Percentiles rank a stretch among this genome's conserved stretches.
phyloP scores from a whole-genome alignment of 2,113 vertebrate genomes.

The Piprites chloris region DNA sequence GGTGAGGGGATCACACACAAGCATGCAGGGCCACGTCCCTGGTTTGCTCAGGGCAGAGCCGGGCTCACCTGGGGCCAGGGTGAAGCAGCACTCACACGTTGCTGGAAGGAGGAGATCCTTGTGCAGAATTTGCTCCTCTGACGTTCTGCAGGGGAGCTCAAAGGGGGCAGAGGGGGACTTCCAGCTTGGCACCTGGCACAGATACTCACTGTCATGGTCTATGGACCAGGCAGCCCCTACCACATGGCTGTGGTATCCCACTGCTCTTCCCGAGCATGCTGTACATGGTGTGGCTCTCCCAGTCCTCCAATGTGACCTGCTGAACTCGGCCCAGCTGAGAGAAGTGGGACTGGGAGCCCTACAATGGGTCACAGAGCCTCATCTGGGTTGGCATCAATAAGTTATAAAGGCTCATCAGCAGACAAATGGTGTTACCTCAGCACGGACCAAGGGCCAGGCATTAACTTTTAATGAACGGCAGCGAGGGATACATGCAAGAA shows the following conservation, averaged over 20 bases:
- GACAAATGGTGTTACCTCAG: not conserved
- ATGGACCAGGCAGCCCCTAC: not conserved
- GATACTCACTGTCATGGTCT: fast-evolving
- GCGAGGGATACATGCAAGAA: not conserved
- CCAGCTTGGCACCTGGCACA: fast-evolving
- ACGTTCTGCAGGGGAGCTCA: not conserved
- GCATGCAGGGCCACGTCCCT: fast-evolving
- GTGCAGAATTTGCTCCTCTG: not conserved
- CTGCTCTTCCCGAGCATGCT: fast-evolving
- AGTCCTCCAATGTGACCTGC: not conserved
- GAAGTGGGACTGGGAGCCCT: not conserved
- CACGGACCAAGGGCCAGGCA: not conserved
- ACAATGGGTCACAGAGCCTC: not conserved
- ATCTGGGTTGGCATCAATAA: slow-evolving; percentile 9
- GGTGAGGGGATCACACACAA: fast-evolving
- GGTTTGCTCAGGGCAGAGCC: not conserved
- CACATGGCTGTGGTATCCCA: fast-evolving
- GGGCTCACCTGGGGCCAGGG: fast-evolving
- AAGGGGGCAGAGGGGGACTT: fast-evolving
- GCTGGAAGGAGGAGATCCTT: not conserved
- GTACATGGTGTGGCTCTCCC: fast-evolving
- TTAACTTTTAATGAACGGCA: slow-evolving; percentile 18
- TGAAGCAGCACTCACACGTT: fast-evolving
- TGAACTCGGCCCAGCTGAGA: not conserved
- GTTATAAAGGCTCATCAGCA: not conserved